These are phyloP conservation scores for Cliona cf. orientalis DNA, from an alignment of 37 sponge, comb jelly and placozoan species.

Conservation along the genomic window DNA sequence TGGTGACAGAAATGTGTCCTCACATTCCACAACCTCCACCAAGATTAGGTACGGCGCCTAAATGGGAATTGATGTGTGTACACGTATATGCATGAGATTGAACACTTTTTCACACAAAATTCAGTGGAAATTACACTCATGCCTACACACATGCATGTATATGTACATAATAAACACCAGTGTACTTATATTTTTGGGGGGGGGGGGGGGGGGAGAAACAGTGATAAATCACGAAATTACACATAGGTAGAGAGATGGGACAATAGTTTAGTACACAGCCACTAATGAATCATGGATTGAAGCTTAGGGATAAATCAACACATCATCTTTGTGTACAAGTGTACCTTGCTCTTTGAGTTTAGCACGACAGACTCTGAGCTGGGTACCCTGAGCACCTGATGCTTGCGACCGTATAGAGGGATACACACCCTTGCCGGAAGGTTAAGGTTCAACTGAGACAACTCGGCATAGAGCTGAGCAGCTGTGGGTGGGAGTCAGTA, in stretches of 20 bases:
- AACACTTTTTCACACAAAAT: too few relatives aligned
- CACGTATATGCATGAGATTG: not conserved
- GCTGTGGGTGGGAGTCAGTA: conserved; percentile 47
- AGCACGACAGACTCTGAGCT: conserved; percentile 89
- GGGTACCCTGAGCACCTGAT: conserved; percentile 90
- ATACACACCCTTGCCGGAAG: conserved; percentile 92
- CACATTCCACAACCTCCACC: conserved; percentile 82
- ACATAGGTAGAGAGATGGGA: too few relatives aligned
- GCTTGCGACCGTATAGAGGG: conserved; percentile 61
- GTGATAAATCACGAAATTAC: too few relatives aligned
- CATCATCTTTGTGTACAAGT: too few relatives aligned
- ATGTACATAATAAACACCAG: not conserved
- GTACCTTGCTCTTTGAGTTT: conserved; percentile 92
- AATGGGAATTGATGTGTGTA: conserved; percentile 1
- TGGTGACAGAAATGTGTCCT: conserved; percentile 79
- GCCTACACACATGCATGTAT: not conserved
- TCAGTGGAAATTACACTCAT: not conserved
- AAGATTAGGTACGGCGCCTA: conserved; percentile 91
- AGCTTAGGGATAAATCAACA: too few relatives aligned
- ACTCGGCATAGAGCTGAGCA: conserved; percentile 90
- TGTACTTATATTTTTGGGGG: too few relatives aligned
- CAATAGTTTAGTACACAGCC: too few relatives aligned
- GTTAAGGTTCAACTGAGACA: conserved; percentile 93
- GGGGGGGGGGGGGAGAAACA: too few relatives aligned
- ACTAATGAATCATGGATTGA: too few relatives aligned